Conservation (phyloP, 2,797 vertebrate species). For the Sebastes matsubarae region DNA sequence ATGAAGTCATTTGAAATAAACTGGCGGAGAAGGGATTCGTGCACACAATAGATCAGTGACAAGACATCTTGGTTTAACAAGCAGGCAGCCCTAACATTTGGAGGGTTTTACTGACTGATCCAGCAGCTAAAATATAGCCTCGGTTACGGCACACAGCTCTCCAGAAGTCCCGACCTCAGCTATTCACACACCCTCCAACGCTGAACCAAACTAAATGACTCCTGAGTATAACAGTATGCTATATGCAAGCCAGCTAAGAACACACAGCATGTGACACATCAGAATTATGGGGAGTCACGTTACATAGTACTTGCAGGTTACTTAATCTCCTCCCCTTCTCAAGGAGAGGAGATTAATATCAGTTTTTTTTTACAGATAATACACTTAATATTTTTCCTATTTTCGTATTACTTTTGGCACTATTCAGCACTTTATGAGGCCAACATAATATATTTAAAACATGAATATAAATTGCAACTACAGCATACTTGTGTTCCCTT, state of each 20-base stretch:
- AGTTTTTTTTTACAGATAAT: background rate
- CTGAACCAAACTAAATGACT: background rate
- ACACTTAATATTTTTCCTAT: background rate
- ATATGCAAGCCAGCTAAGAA: background rate
- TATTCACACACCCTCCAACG: background rate
- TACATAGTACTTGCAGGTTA: background rate
- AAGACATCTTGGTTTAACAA: background rate
- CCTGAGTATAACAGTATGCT: background rate
- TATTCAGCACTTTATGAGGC: background rate
- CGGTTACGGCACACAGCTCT: background rate
- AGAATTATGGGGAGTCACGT: background rate
- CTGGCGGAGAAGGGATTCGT: background rate
- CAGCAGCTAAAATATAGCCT: background rate
- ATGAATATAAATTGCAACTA: background rate
- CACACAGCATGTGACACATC: background rate
- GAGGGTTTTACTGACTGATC: background rate
- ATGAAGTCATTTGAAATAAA: background rate
- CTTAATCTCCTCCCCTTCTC: background rate
- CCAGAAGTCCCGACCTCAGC: background rate
- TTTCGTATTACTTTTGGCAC: background rate
- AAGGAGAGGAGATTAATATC: background rate
- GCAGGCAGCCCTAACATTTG: background rate
- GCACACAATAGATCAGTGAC: background rate
- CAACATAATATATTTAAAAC: background rate
- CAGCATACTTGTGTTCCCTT: background rate